Evolutionary conservation across 1,140 invertebrate species (phyloP).

Genomic region (Mizuhopecten yessoensis): DNA sequence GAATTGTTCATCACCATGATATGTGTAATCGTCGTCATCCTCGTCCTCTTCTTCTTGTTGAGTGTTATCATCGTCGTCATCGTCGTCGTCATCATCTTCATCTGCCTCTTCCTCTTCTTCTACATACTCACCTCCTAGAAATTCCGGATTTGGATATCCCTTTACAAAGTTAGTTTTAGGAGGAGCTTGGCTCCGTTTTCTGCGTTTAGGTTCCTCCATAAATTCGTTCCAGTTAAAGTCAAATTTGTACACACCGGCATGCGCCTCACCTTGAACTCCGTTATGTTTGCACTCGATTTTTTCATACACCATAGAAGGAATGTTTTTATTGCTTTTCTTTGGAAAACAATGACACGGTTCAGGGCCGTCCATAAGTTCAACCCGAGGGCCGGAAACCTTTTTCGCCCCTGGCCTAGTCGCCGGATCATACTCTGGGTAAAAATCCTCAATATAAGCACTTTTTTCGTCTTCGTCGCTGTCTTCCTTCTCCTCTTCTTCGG

Average conservation of each 20-base stretch:
- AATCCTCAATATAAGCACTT: background rate
- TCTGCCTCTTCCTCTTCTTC: constrained; percentile 36
- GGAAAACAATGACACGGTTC: constrained; percentile 60
- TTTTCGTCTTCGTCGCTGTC: constrained; percentile 42
- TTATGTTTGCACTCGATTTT: constrained; percentile 54
- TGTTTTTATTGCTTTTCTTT: constrained; percentile 52
- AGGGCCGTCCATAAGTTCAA: constrained; percentile 48
- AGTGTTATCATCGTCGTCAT: background rate
- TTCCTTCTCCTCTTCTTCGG: constrained; percentile 48
- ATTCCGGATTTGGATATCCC: constrained; percentile 56
- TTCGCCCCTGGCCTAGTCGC: background rate
- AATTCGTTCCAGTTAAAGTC: constrained; percentile 53
- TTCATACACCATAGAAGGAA: constrained; percentile 62
- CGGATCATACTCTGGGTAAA: constrained; percentile 40
- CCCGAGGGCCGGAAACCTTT: constrained; percentile 24
- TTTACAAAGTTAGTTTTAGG: constrained; percentile 54
- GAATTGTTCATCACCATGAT: constrained; percentile 43
- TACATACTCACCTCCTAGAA: background rate
- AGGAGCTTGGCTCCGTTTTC: constrained; percentile 7
- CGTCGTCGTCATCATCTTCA: too few species aligned
- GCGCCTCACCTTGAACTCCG: constrained; percentile 55
- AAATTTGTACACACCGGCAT: constrained; percentile 56
- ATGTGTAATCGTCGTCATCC: constrained; percentile 25
- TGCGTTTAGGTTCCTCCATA: constrained; percentile 46
- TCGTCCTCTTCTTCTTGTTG: constrained; percentile 44